Evolutionary conservation across 2,888 invertebrate genomes (phyloP).

Genomic region (Nomada fabriciana): DNA sequence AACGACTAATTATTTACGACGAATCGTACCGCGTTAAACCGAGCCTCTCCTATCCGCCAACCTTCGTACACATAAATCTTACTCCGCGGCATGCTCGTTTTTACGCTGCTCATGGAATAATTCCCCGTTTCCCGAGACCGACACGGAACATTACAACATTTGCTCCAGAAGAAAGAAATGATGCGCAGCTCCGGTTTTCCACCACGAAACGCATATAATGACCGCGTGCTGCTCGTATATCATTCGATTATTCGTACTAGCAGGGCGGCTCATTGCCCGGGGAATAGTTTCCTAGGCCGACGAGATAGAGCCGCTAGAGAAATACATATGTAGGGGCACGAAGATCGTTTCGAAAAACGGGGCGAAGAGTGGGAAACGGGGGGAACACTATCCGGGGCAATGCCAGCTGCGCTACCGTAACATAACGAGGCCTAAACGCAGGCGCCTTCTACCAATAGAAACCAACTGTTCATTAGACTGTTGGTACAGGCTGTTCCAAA

Average conservation of each 20-base stretch:
- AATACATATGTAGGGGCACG: slow-evolving; percentile 58
- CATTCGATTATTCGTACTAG: slow-evolving; percentile 59
- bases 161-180: not conserved
- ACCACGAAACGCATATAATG: slow-evolving; percentile 51
- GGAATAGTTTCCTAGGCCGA: slow-evolving; percentile 74
- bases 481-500: slow-evolving; percentile 76
- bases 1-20: not conserved
- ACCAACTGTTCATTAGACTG: slow-evolving; percentile 83
- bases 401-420: slow-evolving; percentile 82
- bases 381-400: slow-evolving; percentile 63
- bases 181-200: not conserved
- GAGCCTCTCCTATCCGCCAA: not conserved
- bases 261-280: slow-evolving; percentile 62
- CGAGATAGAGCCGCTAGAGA: slow-evolving; percentile 67
- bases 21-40: slow-evolving; percentile 1
- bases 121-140: slow-evolving; percentile 6
- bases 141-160: not conserved
- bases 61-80: slow-evolving; percentile 12
- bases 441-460: slow-evolving; percentile 80
- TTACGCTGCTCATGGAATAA: slow-evolving; percentile 16
- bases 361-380: slow-evolving; percentile 45
- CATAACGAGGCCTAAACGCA: slow-evolving; percentile 75
- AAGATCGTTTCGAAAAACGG: slow-evolving; percentile 62
- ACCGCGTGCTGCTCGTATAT: slow-evolving; percentile 57
- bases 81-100: slow-evolving; percentile 14